Evolutionary conservation across 2,113 vertebrate genomes (phyloP).

Genomic region (Trichomycterus rosablanca): DNA sequence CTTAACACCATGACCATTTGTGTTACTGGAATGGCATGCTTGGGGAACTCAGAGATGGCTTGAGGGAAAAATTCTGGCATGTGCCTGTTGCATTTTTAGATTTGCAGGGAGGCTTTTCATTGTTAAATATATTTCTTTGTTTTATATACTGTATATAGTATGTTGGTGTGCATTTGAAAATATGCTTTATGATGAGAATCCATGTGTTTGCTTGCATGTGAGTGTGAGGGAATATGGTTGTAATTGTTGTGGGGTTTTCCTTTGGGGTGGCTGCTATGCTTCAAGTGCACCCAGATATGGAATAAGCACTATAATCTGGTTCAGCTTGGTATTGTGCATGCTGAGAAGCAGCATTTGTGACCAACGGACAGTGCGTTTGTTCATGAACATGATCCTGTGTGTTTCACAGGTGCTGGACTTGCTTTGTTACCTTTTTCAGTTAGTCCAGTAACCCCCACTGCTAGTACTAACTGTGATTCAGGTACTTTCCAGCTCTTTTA

Average conservation of each 20-base stretch:
- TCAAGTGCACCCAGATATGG: neutral
- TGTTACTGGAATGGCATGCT: constrained; percentile 35
- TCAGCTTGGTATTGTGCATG: constrained; percentile 7
- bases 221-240: constrained; percentile 16
- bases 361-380: constrained; percentile 11
- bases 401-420: constrained; percentile 88
- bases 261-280: constrained; percentile 24
- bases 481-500: constrained; percentile 69
- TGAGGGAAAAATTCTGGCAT: constrained; percentile 17
- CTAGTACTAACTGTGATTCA: constrained; percentile 97
- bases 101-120: neutral
- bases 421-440: constrained; percentile 91
- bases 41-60: constrained; percentile 20
- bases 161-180: no score
- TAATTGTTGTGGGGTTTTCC: constrained; percentile 31
- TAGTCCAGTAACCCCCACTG: constrained; percentile 88
- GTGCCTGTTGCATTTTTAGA: neutral
- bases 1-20: neutral
- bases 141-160: neutral
- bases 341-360: constrained; percentile 24
- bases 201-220: constrained; percentile 3
- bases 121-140: neutral
- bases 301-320: neutral
- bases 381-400: constrained; percentile 67
- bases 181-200: neutral